Evolutionary conservation across 2,113 vertebrate genomes (phyloP), one percentile per base, ranked within the genome.

Genomic region (Ceyx cyanopectus): DNA sequence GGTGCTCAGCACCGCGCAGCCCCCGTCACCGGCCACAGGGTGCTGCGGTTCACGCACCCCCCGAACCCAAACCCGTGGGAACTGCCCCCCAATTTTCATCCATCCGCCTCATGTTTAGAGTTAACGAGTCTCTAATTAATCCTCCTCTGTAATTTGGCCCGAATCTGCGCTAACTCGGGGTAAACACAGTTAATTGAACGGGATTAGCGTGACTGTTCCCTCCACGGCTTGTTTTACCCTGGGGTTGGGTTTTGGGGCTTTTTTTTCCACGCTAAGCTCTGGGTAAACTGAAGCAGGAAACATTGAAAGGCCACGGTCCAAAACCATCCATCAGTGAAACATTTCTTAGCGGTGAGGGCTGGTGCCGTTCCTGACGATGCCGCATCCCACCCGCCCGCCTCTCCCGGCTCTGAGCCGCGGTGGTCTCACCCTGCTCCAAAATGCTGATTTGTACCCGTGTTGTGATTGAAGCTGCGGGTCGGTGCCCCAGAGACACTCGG

Each of bases 261-360:
- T 75, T 51, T 63, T 32, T 20, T 50, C 48, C 12, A 4, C 10
- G 10, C 41, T 27, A 40, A 89, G 34, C 7, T 0, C 80, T 48
- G 1, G 0, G 14, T 84, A 48, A 75, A 63, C 6, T 3, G 30
- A 51, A 81, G 66, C 62, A 85, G 82, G 85, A 67, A 90, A 93
- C 79, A 78, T 23, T 65, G 62, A 91, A 82, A 73, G 76, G 72
- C 62, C 12, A 3, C 1, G 0, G 13, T 48, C 86, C 86, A 85
- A 48, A 63, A 77, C 37, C 11, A 26, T 60, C 82, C 7, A 88
- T 82, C 86, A 45, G 24, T 19, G 17, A 90, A 93, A 91, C 46
- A 56, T 56, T 30, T 40, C 37, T 14, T 63, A 8, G 17, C 2
- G 0, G 2, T 54, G 0, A 23, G 9, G 56, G 65, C 60, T 4